These are phyloP conservation scores for Heliconius charithonia DNA, from an alignment of 2,888 invertebrate species.

Conservation along the genomic window DNA sequence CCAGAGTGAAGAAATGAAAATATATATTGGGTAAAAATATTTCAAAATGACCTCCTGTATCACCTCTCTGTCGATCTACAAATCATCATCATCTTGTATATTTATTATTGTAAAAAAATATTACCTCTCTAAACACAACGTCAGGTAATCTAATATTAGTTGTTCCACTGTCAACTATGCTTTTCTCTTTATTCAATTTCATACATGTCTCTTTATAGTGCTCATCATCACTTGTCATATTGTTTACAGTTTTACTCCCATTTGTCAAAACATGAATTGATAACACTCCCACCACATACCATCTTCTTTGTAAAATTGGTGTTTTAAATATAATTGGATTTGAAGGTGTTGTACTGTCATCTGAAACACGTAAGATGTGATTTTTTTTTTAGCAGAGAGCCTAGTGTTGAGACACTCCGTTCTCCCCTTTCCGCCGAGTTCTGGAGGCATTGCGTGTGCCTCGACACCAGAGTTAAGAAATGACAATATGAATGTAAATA, in stretches of 20 bases:
- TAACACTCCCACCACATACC: constrained; percentile 83
- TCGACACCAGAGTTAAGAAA: too few relatives aligned
- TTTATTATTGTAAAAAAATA: neutral
- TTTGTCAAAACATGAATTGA: constrained; percentile 61
- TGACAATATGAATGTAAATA: too few relatives aligned
- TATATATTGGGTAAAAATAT: too few relatives aligned
- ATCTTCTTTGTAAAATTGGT: constrained; percentile 82
- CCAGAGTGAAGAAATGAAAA: too few relatives aligned
- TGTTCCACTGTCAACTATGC: constrained; percentile 87
- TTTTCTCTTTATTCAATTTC: constrained; percentile 83
- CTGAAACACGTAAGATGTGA: constrained; percentile 50
- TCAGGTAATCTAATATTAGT: constrained; percentile 85
- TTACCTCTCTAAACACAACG: constrained; percentile 69
- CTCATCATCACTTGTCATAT: constrained; percentile 46
- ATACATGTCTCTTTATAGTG: constrained; percentile 75
- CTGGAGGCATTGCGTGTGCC: too few relatives aligned
- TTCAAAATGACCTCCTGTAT: too few relatives aligned
- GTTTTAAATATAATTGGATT: constrained; percentile 64
- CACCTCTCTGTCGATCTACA: too few relatives aligned
- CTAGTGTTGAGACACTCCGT: too few relatives aligned
- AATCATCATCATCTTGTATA: too few relatives aligned
- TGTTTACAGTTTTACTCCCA: constrained; percentile 37
- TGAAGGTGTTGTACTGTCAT: constrained; percentile 52
- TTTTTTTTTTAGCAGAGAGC: neutral
- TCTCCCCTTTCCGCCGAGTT: too few relatives aligned